phyloP scores from a whole-genome alignment of 2,888 invertebrate genomes.

The Ethmia dodecea region DNA sequence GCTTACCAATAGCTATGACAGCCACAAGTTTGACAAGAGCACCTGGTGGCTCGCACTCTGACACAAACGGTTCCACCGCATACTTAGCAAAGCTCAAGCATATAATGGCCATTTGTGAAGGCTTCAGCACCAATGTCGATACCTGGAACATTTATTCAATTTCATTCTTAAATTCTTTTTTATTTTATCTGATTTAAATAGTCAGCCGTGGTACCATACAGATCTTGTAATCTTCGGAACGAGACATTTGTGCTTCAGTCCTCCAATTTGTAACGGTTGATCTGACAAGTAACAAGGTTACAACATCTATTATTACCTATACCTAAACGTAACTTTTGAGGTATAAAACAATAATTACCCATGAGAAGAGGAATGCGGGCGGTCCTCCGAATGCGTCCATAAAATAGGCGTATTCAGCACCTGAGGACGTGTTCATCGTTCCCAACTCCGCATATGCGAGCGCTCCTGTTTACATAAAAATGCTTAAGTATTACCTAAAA shows the following conservation, averaged over 20 bases:
- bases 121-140: constrained; percentile 93
- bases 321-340: no score
- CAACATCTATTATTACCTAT: no score
- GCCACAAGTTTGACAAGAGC: constrained; percentile 93
- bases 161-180: no score
- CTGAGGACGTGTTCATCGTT: constrained; percentile 96
- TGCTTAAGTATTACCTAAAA: no score
- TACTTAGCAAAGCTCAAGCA: constrained; percentile 96
- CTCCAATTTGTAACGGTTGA: no score
- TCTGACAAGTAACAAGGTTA: neutral
- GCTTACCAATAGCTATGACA: constrained; percentile 88
- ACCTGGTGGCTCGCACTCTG: constrained; percentile 90
- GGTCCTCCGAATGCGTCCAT: constrained; percentile 96
- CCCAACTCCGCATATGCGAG: constrained; percentile 96
- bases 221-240: no score
- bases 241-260: no score
- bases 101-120: constrained; percentile 96
- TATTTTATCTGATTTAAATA: no score
- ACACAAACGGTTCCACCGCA: constrained; percentile 92
- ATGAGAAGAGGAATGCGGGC: constrained; percentile 94
- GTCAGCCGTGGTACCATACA: no score
- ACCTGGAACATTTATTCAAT: constrained; percentile 85
- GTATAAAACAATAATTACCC: constrained; percentile 74
- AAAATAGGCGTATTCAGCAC: constrained; percentile 97
- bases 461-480: constrained; percentile 86